phyloP scores from a whole-genome alignment of 2,888 invertebrate species.

The Dryobota labecula region DNA sequence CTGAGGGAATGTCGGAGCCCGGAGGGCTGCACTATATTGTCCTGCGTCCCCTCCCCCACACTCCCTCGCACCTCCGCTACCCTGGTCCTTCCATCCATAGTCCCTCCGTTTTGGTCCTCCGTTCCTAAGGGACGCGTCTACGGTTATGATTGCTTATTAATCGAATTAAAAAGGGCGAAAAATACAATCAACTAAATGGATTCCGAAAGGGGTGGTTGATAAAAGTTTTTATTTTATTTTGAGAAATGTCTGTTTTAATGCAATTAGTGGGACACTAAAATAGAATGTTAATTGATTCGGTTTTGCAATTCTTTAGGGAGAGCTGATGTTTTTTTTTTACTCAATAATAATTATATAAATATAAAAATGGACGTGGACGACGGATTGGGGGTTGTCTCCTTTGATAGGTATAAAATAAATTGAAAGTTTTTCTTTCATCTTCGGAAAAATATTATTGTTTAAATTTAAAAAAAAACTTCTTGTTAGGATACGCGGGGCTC shows the following conservation, averaged over 20 bases:
- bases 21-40: slow-evolving; percentile 50
- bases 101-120: slow-evolving; percentile 21
- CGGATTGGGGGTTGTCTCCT: no score
- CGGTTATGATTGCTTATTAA: slow-evolving; percentile 67
- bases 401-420: no score
- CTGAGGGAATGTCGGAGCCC: slow-evolving; percentile 77
- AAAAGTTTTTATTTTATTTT: slow-evolving; percentile 32
- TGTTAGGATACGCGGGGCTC: no score
- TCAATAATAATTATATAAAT: background rate
- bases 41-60: slow-evolving; percentile 58
- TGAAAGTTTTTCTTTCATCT: no score
- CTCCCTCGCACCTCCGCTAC: slow-evolving; percentile 20
- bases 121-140: slow-evolving; percentile 47
- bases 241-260: slow-evolving; percentile 40
- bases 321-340: background rate
- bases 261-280: slow-evolving; percentile 45
- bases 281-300: slow-evolving; percentile 18
- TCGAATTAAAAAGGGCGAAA: slow-evolving; percentile 66
- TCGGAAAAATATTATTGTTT: no score
- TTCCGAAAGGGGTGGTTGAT: slow-evolving; percentile 52
- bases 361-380: background rate
- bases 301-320: background rate
- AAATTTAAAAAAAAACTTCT: no score
- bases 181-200: slow-evolving; percentile 64
- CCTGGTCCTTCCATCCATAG: slow-evolving; percentile 15